A percentile compares a stretch with the other conserved stretches of the same genome.
phyloP scores from a whole-genome alignment of 2,797 vertebrate genomes.

The Podarcis lilfordi region DNA sequence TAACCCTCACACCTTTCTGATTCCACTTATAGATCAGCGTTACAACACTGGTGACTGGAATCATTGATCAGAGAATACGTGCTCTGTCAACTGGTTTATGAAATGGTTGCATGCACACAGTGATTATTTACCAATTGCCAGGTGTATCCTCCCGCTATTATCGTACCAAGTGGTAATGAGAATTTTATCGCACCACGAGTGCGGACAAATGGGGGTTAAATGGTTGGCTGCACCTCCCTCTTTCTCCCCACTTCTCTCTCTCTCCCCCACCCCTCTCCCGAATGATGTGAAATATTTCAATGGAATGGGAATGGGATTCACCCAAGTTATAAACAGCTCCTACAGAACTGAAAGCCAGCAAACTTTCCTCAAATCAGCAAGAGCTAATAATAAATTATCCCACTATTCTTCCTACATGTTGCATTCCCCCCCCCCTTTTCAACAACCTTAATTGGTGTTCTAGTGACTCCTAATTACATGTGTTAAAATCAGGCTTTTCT shows the following conservation, averaged over 20 bases:
- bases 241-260: slow-evolving; percentile 3
- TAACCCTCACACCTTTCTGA: not conserved
- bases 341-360: slow-evolving; percentile 14
- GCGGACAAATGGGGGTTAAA: too few species aligned
- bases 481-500: slow-evolving; percentile 24
- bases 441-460: slow-evolving; percentile 51
- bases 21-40: too few species aligned
- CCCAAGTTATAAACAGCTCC: slow-evolving; percentile 10
- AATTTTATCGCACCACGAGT: not conserved
- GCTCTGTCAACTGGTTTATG: not conserved
- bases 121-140: not conserved
- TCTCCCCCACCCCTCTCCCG: too few species aligned
- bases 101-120: not conserved
- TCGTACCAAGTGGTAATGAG: not conserved
- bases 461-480: slow-evolving; percentile 49
- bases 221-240: not conserved
- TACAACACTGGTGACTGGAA: too few species aligned
- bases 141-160: not conserved
- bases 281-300: not conserved
- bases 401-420: not conserved
- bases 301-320: not conserved
- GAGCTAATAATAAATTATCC: slow-evolving; percentile 23
- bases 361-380: slow-evolving; percentile 8
- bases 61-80: too few species aligned
- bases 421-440: slow-evolving; percentile 40